Conservation (phyloP, 2,797 vertebrate species). For the Catostomus latipinnis region DNA sequence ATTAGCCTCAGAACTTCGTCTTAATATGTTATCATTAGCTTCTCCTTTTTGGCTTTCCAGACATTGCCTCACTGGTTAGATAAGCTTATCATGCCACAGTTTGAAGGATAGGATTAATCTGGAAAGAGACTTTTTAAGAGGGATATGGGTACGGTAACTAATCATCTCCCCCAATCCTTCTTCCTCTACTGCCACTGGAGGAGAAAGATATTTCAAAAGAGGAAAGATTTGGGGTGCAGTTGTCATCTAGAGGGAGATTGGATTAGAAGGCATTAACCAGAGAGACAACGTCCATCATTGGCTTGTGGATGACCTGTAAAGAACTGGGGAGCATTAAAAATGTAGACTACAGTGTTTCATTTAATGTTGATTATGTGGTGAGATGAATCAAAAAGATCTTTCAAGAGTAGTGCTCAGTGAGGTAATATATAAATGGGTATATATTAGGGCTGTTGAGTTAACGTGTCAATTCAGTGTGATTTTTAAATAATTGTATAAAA, state of each 20-base stretch:
- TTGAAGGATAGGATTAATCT: conserved; percentile 74
- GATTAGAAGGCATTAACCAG: conserved; percentile 53
- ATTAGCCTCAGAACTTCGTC: background rate
- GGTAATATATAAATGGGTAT: too few relatives aligned
- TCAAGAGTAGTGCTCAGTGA: too few relatives aligned
- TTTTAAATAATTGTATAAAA: too few relatives aligned
- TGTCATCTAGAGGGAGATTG: conserved; percentile 41
- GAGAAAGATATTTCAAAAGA: conserved; percentile 56
- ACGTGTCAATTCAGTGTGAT: too few relatives aligned
- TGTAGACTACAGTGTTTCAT: conserved; percentile 63
- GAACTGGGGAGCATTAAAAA: conserved; percentile 63
- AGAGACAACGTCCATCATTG: conserved; percentile 39
- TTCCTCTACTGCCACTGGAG: conserved; percentile 21
- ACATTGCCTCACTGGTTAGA: conserved; percentile 67
- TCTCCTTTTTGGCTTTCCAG: conserved; percentile 13
- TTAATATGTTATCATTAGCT: conserved; percentile 15
- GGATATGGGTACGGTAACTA: conserved; percentile 26
- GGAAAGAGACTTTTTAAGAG: conserved; percentile 59
- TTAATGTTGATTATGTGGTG: conserved; percentile 44
- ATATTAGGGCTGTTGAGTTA: too few relatives aligned
- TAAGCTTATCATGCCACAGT: conserved; percentile 64
- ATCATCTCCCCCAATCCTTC: conserved; percentile 18
- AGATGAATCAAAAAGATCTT: conserved; percentile 16
- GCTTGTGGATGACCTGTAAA: conserved; percentile 17
- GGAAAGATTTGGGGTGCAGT: conserved; percentile 57